These are phyloP conservation scores for Temnopleurus reevesii DNA, from an alignment of 53 echinoderm and acorn worm genomes.

Conservation along the genomic window DNA sequence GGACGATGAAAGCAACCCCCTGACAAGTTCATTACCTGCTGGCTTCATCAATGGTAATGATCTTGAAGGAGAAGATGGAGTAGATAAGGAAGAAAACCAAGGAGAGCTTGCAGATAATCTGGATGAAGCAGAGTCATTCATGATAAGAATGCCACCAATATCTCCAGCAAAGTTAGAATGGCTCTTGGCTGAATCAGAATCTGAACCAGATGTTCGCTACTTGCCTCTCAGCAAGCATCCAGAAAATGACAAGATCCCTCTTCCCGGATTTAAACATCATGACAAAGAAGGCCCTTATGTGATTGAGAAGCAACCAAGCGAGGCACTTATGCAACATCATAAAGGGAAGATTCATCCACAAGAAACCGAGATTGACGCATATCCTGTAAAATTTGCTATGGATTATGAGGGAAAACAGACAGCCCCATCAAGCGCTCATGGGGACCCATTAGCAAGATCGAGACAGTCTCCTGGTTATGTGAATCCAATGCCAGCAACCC, in stretches of 20 bases:
- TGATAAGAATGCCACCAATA: constrained; percentile 60
- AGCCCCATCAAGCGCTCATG: neutral
- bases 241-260: constrained; percentile 31
- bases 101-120: neutral
- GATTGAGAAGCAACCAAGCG: constrained; percentile 34
- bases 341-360: neutral
- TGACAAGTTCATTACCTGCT: neutral
- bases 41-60: neutral
- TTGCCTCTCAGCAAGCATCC: constrained; percentile 24
- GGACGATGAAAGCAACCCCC: constrained; percentile 22
- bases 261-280: constrained; percentile 25
- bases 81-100: neutral
- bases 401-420: neutral
- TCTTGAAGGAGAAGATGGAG: neutral
- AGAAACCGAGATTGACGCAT: neutral
- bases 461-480: neutral
- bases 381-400: constrained; percentile 48
- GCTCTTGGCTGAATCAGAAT: constrained; percentile 70
- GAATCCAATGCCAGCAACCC: neutral
- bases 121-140: constrained; percentile 49
- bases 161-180: constrained; percentile 76
- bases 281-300: neutral
- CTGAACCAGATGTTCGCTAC: constrained; percentile 22
- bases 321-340: neutral
- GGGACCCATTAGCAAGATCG: neutral